Evolutionary conservation across 2,113 vertebrate species (phyloP), one percentile per base, ranked within the genome.

Genomic region (Scytalopus superciliaris): DNA sequence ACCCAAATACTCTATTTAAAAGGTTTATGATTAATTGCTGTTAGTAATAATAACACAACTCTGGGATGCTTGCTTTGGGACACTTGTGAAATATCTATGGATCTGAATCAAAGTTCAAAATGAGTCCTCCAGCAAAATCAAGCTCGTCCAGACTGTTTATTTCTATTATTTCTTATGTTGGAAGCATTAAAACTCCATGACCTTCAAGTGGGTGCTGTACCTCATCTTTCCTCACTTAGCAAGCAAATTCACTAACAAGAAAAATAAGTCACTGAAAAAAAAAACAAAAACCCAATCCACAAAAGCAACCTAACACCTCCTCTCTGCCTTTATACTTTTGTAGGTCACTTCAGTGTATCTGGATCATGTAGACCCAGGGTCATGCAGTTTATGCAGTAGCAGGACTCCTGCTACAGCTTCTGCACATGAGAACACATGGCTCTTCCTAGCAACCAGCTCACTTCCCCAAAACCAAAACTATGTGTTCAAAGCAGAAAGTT

Each of bases 301-400:
- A 45, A 82, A 47, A 81, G 25, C 28, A 62, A n/a, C 3, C 10
- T 17, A 57, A 66, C 0, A 0, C 7, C 28, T 52, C 8, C 59
- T 35, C 27, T 64, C 45, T 6, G 10, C 7, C 22, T 35, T 18
- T 16, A 80, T 8, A 8, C 7, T 69, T 50, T 16, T 12, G 4
- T 2, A 47, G 28, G 35, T 62, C 63, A 53, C 37, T 55, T 55
- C 10, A 73, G 28, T 4, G 10, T 28, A 39, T 5, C 25, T 21
- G 25, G 22, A 19, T 33, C 57, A 39, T 2, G 3, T 0, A 57
- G 14, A 40, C 23, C 37, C 22, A 3, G 1, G 33, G 40, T 60
- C 28, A 53, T 0, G 0, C 35, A 31, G 31, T 24, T 73, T 62
- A 37, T 8, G 16, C 44, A 59, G 37, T 1, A 52, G 70, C 66